A percentile compares a stretch with the other conserved stretches of the same genome.
Conservation (phyloP, 2,797 vertebrate genomes). For the Darevskia nairensis region DNA sequence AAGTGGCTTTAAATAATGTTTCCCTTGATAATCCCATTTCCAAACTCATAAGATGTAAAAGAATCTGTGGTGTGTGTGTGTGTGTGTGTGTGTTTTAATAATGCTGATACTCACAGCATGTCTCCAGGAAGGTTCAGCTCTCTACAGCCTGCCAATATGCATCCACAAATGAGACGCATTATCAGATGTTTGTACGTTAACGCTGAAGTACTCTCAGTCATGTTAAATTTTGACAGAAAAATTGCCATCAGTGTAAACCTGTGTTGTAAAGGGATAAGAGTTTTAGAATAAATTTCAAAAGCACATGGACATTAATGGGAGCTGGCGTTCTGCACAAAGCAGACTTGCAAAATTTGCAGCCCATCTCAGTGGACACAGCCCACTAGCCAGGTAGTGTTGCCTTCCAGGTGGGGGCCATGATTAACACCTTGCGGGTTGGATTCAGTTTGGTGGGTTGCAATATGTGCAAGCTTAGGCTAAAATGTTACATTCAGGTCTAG, state of each 20-base stretch:
- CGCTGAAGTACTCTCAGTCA: slow-evolving; percentile 26
- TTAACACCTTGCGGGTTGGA: not conserved
- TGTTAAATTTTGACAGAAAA: slow-evolving; percentile 25
- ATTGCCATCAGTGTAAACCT: slow-evolving; percentile 13
- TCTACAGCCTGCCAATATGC: slow-evolving; percentile 33
- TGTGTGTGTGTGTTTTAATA: slow-evolving; percentile 53
- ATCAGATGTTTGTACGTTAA: slow-evolving; percentile 40
- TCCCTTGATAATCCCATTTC: slow-evolving; percentile 55
- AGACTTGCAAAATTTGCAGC: not conserved
- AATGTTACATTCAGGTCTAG: not conserved
- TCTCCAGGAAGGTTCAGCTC: slow-evolving; percentile 24
- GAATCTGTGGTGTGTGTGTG: not conserved
- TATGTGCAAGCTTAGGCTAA: not conserved
- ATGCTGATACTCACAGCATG: slow-evolving; percentile 34
- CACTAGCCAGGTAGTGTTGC: not conserved
- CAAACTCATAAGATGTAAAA: slow-evolving; percentile 54
- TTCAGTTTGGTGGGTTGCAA: not conserved
- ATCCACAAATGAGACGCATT: slow-evolving; percentile 4
- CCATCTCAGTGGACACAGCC: too few species aligned
- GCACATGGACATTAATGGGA: not conserved
- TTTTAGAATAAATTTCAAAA: slow-evolving; percentile 27
- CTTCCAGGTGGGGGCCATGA: not conserved
- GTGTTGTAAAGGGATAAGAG: slow-evolving; percentile 36
- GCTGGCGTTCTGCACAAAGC: not conserved
- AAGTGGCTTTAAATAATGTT: slow-evolving; percentile 60